phyloP scores from a whole-genome alignment of 2,888 invertebrate species.

The Dynastes maya region DNA sequence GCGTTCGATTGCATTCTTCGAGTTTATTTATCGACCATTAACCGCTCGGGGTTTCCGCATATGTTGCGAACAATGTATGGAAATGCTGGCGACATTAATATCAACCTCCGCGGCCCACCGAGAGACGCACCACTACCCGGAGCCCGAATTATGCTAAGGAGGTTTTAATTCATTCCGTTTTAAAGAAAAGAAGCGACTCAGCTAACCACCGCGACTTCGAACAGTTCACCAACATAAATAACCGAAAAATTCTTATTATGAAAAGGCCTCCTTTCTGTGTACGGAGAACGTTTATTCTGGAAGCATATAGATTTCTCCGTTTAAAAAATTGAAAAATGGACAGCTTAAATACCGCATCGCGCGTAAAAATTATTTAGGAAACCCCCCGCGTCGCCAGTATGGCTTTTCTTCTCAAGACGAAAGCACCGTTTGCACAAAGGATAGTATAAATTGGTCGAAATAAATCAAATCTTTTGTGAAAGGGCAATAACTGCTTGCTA shows the following conservation, averaged over 20 bases:
- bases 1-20: constrained; percentile 45
- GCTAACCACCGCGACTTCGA: background rate
- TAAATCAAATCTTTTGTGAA: constrained; percentile 34
- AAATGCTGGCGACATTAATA: constrained; percentile 18
- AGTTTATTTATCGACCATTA: constrained; percentile 44
- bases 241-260: constrained; percentile 33
- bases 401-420: background rate
- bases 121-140: background rate
- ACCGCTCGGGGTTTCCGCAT: constrained; percentile 26
- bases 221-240: constrained; percentile 17
- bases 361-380: constrained; percentile 30
- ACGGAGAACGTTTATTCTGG: too few species aligned
- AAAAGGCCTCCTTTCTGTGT: background rate
- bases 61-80: constrained; percentile 30
- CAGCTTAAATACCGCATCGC: constrained; percentile 14
- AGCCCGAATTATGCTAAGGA: constrained; percentile 25
- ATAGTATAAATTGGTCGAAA: constrained; percentile 16
- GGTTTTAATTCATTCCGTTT: constrained; percentile 30
- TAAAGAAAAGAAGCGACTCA: constrained; percentile 12
- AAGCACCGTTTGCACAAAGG: constrained; percentile 14
- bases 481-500: constrained; percentile 22
- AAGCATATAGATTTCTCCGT: constrained; percentile 16
- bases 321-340: constrained; percentile 26
- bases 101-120: background rate
- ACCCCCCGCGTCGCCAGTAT: constrained; percentile 1